phyloP scores from a whole-genome alignment of 2,797 vertebrate species.

The Myripristis murdjan region DNA sequence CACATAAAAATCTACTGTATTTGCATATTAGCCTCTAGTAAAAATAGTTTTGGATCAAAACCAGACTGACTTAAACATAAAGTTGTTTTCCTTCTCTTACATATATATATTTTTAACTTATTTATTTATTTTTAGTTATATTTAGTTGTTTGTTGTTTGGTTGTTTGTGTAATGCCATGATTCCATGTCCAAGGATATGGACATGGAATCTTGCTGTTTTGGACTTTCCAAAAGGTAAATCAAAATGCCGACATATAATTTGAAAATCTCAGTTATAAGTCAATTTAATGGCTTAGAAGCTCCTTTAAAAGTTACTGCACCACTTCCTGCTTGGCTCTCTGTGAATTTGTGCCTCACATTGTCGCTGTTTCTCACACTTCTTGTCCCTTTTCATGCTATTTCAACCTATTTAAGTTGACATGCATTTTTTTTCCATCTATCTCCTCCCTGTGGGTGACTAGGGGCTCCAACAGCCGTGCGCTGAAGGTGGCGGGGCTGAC shows the following conservation, averaged over 20 bases:
- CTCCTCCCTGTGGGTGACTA: constrained; percentile 22
- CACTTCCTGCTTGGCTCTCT: not conserved
- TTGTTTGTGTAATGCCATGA: not conserved
- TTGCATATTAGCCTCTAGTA: not conserved
- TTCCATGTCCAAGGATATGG: not conserved
- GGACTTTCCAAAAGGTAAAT: constrained; percentile 12
- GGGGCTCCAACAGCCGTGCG: constrained; percentile 76
- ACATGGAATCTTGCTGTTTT: not conserved
- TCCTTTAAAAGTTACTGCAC: not conserved
- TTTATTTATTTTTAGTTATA: too few species aligned
- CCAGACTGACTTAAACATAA: too few species aligned
- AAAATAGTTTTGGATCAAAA: too few species aligned
- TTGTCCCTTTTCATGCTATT: not conserved
- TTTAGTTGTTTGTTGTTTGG: too few species aligned
- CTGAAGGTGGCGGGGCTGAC: constrained; percentile 86
- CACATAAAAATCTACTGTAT: not conserved
- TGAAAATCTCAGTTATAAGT: not conserved
- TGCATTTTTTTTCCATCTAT: not conserved
- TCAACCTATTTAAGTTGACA: not conserved
- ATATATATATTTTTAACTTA: not conserved
- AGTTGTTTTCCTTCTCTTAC: not conserved
- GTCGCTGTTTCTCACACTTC: not conserved
- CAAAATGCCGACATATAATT: not conserved
- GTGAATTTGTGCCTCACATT: not conserved
- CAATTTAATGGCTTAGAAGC: not conserved